Conservation (phyloP, 2,888 invertebrate genomes). For the Lumbricus terrestris region DNA sequence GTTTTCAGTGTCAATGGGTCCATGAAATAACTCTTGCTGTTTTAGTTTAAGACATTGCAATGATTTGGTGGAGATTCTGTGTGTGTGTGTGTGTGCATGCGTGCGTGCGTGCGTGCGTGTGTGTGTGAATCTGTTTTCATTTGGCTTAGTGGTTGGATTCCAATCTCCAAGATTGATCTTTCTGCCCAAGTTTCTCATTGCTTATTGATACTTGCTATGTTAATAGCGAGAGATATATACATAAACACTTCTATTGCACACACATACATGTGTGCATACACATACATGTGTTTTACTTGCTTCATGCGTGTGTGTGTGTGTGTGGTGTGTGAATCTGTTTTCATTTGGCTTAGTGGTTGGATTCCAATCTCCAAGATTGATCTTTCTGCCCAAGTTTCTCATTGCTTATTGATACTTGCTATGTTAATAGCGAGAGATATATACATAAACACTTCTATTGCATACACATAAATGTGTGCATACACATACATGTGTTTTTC, state of each 20-base stretch:
- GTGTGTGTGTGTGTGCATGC: too few species aligned
- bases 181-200: too few species aligned
- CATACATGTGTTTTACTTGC: background rate
- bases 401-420: too few species aligned
- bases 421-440: background rate
- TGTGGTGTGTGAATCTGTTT: background rate
- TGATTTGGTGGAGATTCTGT: background rate
- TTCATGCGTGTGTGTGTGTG: background rate
- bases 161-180: too few species aligned
- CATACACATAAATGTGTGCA: background rate
- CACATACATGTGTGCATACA: too few species aligned
- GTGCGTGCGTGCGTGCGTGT: background rate
- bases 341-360: too few species aligned
- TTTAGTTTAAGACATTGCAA: background rate
- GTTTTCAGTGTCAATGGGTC: too few species aligned
- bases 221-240: background rate
- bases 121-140: background rate
- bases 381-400: too few species aligned
- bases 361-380: too few species aligned
- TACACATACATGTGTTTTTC: background rate
- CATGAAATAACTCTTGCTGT: background rate
- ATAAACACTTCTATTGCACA: background rate
- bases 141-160: too few species aligned
- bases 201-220: background rate
- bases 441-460: background rate